A percentile compares a stretch with the other conserved stretches of the same genome.
phyloP scores from a whole-genome alignment of 2,797 vertebrate genomes.

The Mus caroli region DNA sequence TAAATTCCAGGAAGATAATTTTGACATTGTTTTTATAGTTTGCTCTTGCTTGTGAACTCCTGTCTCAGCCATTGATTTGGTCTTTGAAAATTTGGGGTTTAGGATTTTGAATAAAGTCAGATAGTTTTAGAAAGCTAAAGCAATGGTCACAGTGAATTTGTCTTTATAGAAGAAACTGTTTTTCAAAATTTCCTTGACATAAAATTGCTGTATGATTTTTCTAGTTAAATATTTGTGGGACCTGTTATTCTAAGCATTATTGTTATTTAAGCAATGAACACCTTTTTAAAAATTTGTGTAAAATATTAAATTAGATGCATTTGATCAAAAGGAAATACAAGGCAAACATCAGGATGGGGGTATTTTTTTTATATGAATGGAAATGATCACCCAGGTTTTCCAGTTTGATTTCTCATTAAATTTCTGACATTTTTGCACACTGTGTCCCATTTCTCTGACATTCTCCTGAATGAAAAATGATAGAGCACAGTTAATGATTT shows the following conservation, averaged over 20 bases:
- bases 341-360: not conserved
- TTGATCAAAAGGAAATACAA: constrained; percentile 46
- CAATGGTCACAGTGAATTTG: not conserved
- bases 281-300: not conserved
- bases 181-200: not conserved
- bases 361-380: constrained; percentile 56
- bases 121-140: constrained; percentile 13
- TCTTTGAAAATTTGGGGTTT: not conserved
- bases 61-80: not conserved
- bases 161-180: not conserved
- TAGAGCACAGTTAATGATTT: constrained; percentile 62
- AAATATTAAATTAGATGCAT: not conserved
- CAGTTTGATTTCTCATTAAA: constrained; percentile 59
- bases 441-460: constrained; percentile 65
- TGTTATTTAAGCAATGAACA: not conserved
- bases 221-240: not conserved
- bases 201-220: not conserved
- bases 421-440: constrained; percentile 59
- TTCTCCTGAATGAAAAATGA: constrained; percentile 72
- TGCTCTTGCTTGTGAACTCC: not conserved
- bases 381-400: constrained; percentile 48
- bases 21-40: not conserved
- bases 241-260: not conserved
- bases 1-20: not conserved
- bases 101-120: not conserved